phyloP scores from a whole-genome alignment of 2,888 invertebrate species.

The Auanema freiburgensis region DNA sequence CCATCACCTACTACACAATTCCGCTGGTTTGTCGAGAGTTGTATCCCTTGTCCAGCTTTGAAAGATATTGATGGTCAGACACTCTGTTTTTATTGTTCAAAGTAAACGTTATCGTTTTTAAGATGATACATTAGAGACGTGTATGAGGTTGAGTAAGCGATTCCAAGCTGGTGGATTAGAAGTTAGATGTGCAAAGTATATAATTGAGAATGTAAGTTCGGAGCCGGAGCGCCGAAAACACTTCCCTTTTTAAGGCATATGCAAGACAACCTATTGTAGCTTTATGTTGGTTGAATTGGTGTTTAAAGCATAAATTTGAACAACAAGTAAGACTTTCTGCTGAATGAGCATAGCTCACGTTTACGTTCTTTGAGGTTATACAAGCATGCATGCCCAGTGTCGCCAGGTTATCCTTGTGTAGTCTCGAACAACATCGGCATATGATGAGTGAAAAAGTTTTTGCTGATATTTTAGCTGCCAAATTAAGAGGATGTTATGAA shows the following conservation, averaged over 20 bases:
- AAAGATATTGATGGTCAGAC: conserved; percentile 55
- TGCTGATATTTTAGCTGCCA: conserved; percentile 60
- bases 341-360: background rate
- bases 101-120: background rate
- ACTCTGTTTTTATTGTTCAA: background rate
- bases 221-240: background rate
- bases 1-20: conserved; percentile 48
- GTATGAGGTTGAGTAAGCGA: conserved; percentile 60
- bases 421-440: conserved; percentile 57
- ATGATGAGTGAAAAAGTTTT: conserved; percentile 59
- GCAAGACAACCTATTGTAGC: conserved; percentile 55
- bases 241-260: conserved; percentile 27
- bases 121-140: conserved; percentile 62
- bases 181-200: conserved; percentile 52
- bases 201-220: conserved; percentile 52
- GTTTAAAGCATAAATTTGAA: conserved; percentile 58
- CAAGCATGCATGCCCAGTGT: conserved; percentile 52
- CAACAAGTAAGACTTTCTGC: conserved; percentile 18
- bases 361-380: conserved; percentile 9
- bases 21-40: conserved; percentile 61
- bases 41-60: conserved; percentile 57
- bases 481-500: conserved; percentile 56
- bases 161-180: conserved; percentile 58
- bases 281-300: conserved; percentile 62
- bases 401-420: conserved; percentile 52